Evolutionary conservation across 1,140 invertebrate genomes (phyloP).

Genomic region (Eupeodes corollae): DNA sequence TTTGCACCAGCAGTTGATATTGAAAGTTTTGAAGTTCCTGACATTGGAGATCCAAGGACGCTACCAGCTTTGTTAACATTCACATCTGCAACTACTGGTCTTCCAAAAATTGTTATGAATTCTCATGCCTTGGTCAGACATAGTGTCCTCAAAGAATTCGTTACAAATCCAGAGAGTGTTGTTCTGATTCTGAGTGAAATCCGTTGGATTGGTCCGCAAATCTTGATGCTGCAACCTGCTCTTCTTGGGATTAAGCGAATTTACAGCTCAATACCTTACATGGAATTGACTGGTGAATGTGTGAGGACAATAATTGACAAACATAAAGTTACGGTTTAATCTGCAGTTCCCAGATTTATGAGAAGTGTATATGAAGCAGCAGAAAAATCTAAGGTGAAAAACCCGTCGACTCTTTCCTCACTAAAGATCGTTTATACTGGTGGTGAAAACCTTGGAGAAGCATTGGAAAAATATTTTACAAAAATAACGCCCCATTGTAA

Average conservation of each 20-base stretch:
- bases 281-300: background rate
- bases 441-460: constrained; percentile 1
- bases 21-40: background rate
- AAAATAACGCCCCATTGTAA: background rate
- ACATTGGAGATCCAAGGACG: background rate
- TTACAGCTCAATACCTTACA: background rate
- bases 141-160: background rate
- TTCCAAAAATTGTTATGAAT: constrained; percentile 2
- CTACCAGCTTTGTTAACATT: background rate
- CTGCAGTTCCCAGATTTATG: background rate
- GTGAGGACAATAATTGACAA: background rate
- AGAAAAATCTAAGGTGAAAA: background rate
- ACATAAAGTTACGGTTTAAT: background rate
- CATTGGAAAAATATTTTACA: background rate
- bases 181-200: constrained; percentile 1
- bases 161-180: background rate
- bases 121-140: background rate
- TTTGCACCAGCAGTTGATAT: background rate
- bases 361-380: background rate
- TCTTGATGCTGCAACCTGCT: constrained; percentile 1
- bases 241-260: constrained; percentile 1
- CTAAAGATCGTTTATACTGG: background rate
- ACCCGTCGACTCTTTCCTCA: background rate
- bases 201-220: constrained; percentile 1
- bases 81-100: constrained; percentile 3